Evolutionary conservation across 2,113 vertebrate species (phyloP).

Genomic region (Macaca mulatta): DNA sequence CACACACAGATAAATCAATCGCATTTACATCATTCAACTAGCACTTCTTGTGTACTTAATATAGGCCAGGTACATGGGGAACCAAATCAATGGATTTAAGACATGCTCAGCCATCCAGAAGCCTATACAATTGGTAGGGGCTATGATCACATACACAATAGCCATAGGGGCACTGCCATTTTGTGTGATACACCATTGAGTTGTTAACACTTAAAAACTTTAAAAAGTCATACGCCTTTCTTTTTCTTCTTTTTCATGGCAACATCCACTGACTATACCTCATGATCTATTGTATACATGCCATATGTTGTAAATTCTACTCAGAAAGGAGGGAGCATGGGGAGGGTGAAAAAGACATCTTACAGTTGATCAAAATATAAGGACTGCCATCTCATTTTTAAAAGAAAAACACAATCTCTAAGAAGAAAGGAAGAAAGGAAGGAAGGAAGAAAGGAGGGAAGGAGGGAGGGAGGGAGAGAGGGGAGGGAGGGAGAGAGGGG

Average conservation of each 20-base stretch:
- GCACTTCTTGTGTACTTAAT: neutral
- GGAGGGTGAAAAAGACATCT: neutral
- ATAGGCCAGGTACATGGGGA: neutral
- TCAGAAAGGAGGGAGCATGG: neutral
- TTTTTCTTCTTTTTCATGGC: neutral
- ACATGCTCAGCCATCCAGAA: neutral
- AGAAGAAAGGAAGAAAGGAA: neutral
- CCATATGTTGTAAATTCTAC: neutral
- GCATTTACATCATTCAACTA: neutral
- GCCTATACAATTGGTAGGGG: neutral
- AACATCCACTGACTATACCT: neutral
- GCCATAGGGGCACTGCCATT: neutral
- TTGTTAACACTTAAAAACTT: neutral
- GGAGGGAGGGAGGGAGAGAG: too few relatives aligned
- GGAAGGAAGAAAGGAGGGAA: neutral
- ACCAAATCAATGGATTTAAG: neutral
- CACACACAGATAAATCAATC: neutral
- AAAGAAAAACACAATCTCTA: neutral
- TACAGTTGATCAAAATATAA: neutral
- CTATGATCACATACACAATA: neutral
- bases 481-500: accelerated
- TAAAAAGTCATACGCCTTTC: neutral
- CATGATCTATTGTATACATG: neutral
- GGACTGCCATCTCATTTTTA: neutral
- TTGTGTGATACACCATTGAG: neutral